Percentiles rank a stretch among this genome's conserved stretches.
phyloP scores from a whole-genome alignment of 2,113 vertebrate species.

The Rhinogobius similis region DNA sequence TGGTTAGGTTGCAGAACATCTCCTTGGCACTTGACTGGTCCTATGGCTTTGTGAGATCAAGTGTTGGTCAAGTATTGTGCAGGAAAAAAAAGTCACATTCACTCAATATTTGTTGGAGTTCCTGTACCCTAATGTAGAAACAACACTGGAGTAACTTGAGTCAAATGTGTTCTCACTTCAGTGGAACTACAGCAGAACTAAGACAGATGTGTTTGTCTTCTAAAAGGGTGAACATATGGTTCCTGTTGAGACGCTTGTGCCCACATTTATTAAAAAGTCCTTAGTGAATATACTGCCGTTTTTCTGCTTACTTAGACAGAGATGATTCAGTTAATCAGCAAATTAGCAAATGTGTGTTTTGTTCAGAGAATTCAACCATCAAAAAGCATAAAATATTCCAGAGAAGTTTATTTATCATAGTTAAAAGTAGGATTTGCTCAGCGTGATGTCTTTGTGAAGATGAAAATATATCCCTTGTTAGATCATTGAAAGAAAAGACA shows the following conservation, averaged over 20 bases:
- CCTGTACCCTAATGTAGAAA: not conserved
- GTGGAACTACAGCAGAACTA: constrained; percentile 6
- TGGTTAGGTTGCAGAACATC: too few species aligned
- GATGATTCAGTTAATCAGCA: not conserved
- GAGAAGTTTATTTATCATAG: too few species aligned
- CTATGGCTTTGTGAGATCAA: too few species aligned
- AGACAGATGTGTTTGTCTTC: constrained; percentile 17
- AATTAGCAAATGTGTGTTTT: constrained; percentile 8
- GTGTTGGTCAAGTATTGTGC: too few species aligned
- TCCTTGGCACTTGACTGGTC: too few species aligned
- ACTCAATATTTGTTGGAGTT: too few species aligned
- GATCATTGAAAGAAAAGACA: too few species aligned
- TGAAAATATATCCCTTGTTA: too few species aligned
- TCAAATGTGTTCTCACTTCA: not conserved
- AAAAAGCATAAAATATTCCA: not conserved
- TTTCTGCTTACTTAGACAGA: constrained; percentile 10
- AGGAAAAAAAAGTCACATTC: too few species aligned
- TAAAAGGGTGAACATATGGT: constrained; percentile 14
- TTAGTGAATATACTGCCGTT: not conserved
- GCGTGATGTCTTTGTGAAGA: too few species aligned
- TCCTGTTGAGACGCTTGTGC: not conserved
- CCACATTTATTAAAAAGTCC: constrained; percentile 5
- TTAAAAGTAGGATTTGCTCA: too few species aligned
- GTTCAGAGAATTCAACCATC: not conserved
- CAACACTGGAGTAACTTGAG: not conserved